Evolutionary conservation across 2,888 invertebrate genomes (phyloP), one percentile per base, ranked within the genome.

Genomic region (Cepaea hortensis): DNA sequence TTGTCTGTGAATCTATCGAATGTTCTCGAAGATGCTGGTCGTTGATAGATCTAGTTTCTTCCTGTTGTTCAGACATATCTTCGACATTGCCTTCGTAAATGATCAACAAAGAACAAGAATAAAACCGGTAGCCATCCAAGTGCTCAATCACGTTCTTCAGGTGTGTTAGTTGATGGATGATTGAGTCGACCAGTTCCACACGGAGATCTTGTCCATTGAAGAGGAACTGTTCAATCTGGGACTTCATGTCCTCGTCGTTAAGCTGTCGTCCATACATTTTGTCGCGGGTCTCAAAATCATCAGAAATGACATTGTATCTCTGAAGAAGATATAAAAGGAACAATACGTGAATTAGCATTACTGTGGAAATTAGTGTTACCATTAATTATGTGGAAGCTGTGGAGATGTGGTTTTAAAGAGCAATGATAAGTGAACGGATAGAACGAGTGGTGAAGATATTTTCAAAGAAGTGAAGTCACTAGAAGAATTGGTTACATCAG

Each of bases 51-150:
- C 23, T 46, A n/a, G 50, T 48, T 11, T 35, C 50, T 70, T 81
- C 70, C 46, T 13, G 46, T 46, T 80, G 80, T 35, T 80, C 80
- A 4, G 15, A 9, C 50, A n/a, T 0, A 48, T 50, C 70, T 81
- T n/a, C 61, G 15, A 83, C 62, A 68, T 65, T n/a, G 15, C 95
- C 95, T 90, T 95, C 95, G 90, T 96, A 96, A 89, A 95, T 95
- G 84, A 96, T 94, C 3, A 96, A 94, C 84, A 96, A 92, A 3
- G 95, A 96, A 88, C 95, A 95, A 13, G 95, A 95, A 92, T 95
- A 96, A 91, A 96, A 95, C 20, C 96, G 94, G 91, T 95, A 95
- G 84, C 95, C 94, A 81, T 95, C 94, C 88, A 95, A 94, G 68
- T 93, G 91, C 79, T 93, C 90, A 18, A 95, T 90, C 72, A 94